phyloP scores from a whole-genome alignment of 2,113 vertebrate species.

The Ardeotis arabs region DNA sequence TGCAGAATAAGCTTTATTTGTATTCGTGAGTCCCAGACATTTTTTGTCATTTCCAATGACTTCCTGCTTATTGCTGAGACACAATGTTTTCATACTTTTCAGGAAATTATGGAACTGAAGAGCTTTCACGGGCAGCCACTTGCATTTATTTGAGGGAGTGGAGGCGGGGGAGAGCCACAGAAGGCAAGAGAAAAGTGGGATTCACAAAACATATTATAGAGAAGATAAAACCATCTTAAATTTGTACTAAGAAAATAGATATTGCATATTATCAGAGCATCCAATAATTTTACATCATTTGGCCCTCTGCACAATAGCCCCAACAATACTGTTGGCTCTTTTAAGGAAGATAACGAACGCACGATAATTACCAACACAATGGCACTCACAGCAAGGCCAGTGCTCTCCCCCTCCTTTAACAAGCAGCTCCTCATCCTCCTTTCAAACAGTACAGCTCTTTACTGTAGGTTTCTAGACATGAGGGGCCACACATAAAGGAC shows the following conservation, averaged over 20 bases:
- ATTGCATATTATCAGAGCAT: neutral
- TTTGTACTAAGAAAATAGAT: neutral
- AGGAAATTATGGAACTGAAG: neutral
- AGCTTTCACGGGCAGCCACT: neutral
- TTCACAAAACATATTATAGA: neutral
- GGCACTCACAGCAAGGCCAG: neutral
- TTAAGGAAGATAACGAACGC: neutral
- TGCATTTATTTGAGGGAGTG: neutral
- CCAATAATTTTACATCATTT: neutral
- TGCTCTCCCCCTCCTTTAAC: neutral
- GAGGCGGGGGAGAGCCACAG: fast-evolving
- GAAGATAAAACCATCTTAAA: neutral
- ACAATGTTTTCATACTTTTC: neutral
- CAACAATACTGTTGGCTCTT: neutral
- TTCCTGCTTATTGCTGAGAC: neutral
- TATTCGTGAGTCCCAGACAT: neutral
- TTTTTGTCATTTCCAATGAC: neutral
- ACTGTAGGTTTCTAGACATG: neutral
- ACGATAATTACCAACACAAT: neutral
- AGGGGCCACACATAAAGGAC: conserved; percentile 28
- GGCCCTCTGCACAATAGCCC: neutral
- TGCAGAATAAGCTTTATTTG: neutral
- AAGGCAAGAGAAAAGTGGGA: neutral
- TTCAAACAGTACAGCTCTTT: neutral
- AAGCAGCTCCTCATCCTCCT: neutral